These are phyloP conservation scores for Hestina assimilis DNA, from an alignment of 1,140 invertebrate species.

Conservation along the genomic window DNA sequence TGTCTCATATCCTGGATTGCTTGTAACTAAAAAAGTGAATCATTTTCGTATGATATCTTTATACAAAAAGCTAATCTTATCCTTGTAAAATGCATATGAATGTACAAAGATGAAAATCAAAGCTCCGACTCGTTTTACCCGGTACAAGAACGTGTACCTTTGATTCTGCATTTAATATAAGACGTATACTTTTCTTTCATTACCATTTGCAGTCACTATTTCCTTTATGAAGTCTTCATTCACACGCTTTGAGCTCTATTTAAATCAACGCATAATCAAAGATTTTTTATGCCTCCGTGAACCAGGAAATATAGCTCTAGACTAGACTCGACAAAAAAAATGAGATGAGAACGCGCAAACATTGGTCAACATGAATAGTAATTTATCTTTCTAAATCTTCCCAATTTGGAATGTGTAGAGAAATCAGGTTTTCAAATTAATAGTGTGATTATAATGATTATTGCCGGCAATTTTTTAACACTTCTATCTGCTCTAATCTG, in stretches of 20 bases:
- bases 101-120: too few relatives aligned
- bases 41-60: background rate
- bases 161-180: conserved; percentile 9
- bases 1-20: too few relatives aligned
- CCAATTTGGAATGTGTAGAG: conserved; percentile 4
- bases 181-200: conserved; percentile 31
- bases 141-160: conserved; percentile 5
- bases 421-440: conserved; percentile 26
- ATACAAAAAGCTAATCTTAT: background rate
- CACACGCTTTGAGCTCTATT: conserved; percentile 55
- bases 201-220: conserved; percentile 36
- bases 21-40: background rate
- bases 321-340: conserved; percentile 17
- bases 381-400: conserved; percentile 20
- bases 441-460: conserved; percentile 26
- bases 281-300: conserved; percentile 49
- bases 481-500: conserved; percentile 33
- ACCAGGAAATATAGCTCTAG: conserved; percentile 40
- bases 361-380: conserved; percentile 18
- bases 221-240: conserved; percentile 54
- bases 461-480: conserved; percentile 34
- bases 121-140: background rate
- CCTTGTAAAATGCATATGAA: background rate
- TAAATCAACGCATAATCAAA: conserved; percentile 47
- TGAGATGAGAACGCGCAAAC: conserved; percentile 4